phyloP scores from a whole-genome alignment of 2,888 invertebrate genomes.

The Chymomyza amoena region DNA sequence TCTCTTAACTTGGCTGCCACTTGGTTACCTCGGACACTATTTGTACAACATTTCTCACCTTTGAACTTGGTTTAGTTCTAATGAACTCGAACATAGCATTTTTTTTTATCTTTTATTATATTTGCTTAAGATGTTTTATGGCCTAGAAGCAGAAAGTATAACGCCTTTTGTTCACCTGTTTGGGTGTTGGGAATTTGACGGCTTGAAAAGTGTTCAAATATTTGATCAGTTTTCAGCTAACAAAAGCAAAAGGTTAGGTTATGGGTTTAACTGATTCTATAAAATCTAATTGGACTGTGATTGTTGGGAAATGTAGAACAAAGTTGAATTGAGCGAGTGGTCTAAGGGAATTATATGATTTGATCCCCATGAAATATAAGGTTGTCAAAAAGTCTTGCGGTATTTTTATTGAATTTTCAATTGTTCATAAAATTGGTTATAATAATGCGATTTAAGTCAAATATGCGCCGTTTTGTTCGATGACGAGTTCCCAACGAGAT shows the following conservation, averaged over 20 bases:
- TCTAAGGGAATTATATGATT: not conserved
- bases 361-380: too few species aligned
- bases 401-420: too few species aligned
- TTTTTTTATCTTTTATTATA: slow-evolving; percentile 31
- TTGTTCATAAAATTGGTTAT: too few species aligned
- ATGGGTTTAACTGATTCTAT: not conserved
- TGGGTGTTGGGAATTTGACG: not conserved
- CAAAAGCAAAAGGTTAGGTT: not conserved
- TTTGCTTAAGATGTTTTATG: slow-evolving; percentile 23
- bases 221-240: not conserved
- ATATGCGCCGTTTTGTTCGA: too few species aligned
- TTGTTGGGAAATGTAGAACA: not conserved
- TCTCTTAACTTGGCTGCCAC: slow-evolving; percentile 47
- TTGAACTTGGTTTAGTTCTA: slow-evolving; percentile 59
- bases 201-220: not conserved
- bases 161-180: not conserved
- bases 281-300: not conserved
- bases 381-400: too few species aligned
- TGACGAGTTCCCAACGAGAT: too few species aligned
- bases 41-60: slow-evolving; percentile 62
- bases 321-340: not conserved
- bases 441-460: too few species aligned
- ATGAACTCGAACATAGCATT: slow-evolving; percentile 56
- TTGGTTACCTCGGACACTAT: slow-evolving; percentile 54
- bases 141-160: not conserved